Conservation (phyloP, 1,140 invertebrate species). For the Listronotus oregonensis region DNA sequence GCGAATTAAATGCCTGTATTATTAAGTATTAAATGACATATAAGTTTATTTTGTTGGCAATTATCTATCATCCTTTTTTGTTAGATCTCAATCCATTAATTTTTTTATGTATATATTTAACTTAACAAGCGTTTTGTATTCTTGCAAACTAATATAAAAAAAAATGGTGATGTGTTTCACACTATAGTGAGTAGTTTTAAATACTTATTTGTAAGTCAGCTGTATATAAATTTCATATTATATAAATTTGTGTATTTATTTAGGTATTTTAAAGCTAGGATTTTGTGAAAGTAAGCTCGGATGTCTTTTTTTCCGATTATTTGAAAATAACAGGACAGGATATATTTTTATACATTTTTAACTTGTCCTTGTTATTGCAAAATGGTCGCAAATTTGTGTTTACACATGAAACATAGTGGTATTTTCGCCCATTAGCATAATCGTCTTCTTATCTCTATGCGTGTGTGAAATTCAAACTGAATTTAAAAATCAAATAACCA, state of each 20-base stretch:
- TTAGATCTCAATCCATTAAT: neutral
- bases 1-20: too few species aligned
- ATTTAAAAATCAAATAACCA: too few species aligned
- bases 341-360: too few species aligned
- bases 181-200: neutral
- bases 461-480: too few species aligned
- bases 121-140: neutral
- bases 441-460: too few species aligned
- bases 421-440: too few species aligned
- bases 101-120: neutral
- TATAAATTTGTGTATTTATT: slow-evolving; percentile 10
- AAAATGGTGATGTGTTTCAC: neutral
- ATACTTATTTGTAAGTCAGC: neutral
- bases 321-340: neutral
- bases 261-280: neutral
- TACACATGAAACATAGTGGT: too few species aligned
- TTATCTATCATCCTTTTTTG: neutral
- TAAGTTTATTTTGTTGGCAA: too few species aligned
- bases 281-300: neutral
- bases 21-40: too few species aligned
- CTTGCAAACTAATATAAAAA: neutral
- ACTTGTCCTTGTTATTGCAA: too few species aligned
- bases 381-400: too few species aligned
- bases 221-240: slow-evolving; percentile 8
- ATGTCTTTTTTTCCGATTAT: neutral